Conservation (phyloP, 2,888 invertebrate species). For the Eustalomyia histrio region DNA sequence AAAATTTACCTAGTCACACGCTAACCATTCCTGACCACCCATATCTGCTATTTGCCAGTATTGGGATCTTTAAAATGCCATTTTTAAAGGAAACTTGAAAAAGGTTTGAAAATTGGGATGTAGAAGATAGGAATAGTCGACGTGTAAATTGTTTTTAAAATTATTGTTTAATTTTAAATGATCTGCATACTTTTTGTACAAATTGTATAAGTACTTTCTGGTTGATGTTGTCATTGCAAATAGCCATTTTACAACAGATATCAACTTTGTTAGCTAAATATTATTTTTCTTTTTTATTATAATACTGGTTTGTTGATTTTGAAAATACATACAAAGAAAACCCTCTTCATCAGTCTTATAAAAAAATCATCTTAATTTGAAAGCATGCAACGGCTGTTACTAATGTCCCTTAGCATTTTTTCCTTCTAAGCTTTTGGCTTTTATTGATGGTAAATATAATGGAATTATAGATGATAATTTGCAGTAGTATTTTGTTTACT, state of each 20-base stretch:
- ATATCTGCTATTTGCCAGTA: too few species aligned
- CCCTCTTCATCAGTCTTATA: constrained; percentile 56
- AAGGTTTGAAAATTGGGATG: too few species aligned
- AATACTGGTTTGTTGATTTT: constrained; percentile 51
- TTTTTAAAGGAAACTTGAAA: too few species aligned
- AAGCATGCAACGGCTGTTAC: constrained; percentile 50
- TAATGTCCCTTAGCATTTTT: constrained; percentile 49
- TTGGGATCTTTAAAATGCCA: too few species aligned
- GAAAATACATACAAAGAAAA: constrained; percentile 37
- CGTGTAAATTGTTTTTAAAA: too few species aligned
- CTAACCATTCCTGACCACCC: too few species aligned
- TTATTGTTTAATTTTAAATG: too few species aligned
- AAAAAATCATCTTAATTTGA: constrained; percentile 44
- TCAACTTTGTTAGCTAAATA: constrained; percentile 56
- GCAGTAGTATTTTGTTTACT: constrained; percentile 37
- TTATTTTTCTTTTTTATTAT: constrained; percentile 27
- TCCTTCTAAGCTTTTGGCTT: constrained; percentile 38
- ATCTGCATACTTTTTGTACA: not conserved
- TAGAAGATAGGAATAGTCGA: too few species aligned
- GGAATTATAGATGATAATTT: constrained; percentile 54
- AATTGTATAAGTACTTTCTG: constrained; percentile 14
- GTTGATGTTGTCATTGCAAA: constrained; percentile 46
- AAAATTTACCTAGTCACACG: too few species aligned
- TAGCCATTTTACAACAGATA: constrained; percentile 51
- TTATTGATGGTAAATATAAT: constrained; percentile 43